Conservation (phyloP, 2,113 vertebrate species). For the Tachysurus fulvidraco region DNA sequence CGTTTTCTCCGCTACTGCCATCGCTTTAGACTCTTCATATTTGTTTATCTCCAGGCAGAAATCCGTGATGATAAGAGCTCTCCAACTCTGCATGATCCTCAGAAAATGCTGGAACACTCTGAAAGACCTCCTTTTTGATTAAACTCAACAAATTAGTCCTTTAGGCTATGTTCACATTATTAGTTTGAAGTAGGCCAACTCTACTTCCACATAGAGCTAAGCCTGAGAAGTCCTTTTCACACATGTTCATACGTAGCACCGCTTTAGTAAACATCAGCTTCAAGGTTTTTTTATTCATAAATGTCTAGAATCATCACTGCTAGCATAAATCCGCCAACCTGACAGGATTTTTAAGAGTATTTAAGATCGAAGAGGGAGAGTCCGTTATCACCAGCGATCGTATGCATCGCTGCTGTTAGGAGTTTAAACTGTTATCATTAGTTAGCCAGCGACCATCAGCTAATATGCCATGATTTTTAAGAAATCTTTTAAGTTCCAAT, state of each 20-base stretch:
- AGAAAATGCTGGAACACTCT: not conserved
- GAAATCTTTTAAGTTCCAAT: not conserved
- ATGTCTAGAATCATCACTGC: not conserved
- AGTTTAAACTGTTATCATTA: not conserved
- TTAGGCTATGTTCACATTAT: not conserved
- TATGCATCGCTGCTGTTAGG: too few species aligned
- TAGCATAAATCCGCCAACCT: not conserved
- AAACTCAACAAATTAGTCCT: not conserved
- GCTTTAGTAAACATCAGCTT: not conserved
- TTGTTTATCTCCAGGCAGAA: not conserved
- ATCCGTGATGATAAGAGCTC: slow-evolving; percentile 4
- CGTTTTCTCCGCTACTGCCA: slow-evolving; percentile 29
- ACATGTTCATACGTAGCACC: not conserved
- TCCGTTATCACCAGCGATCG: not conserved
- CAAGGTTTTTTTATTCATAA: not conserved
- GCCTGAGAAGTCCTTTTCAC: not conserved
- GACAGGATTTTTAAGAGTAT: not conserved
- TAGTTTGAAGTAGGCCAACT: not conserved
- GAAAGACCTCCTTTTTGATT: not conserved
- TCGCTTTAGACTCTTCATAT: slow-evolving; percentile 13
- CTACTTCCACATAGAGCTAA: not conserved
- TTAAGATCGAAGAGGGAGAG: not conserved
- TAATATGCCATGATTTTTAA: not conserved
- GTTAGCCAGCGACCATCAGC: not conserved
- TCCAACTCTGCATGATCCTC: not conserved